A percentile compares a stretch with the other conserved stretches of the same genome.
These are phyloP conservation scores for Chrysotoxum bicinctum DNA, from an alignment of 2,888 invertebrate species.

Conservation along the genomic window DNA sequence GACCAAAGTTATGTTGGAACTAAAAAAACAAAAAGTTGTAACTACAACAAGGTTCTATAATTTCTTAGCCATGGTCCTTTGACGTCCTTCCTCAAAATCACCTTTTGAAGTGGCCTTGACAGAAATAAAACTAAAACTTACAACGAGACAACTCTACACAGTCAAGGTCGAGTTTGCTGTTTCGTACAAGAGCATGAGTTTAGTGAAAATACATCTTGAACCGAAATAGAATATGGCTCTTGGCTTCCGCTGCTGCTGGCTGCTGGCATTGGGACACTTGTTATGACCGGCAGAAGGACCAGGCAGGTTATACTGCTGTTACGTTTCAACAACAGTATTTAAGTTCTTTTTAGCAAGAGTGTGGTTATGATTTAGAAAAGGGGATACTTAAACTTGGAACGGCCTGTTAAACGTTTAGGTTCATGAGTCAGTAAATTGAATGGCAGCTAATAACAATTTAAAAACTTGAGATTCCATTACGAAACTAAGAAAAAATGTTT, in stretches of 20 bases:
- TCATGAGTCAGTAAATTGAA: too few species aligned
- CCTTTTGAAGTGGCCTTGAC: conserved; percentile 10
- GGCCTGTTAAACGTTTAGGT: too few species aligned
- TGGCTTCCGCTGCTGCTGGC: not conserved
- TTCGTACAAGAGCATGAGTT: conserved; percentile 7
- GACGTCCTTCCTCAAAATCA: not conserved
- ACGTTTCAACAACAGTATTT: not conserved
- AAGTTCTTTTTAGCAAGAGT: too few species aligned
- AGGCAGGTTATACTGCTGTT: not conserved
- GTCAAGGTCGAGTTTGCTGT: conserved; percentile 54
- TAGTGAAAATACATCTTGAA: conserved; percentile 16
- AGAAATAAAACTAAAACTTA: not conserved
- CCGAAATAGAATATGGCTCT: not conserved
- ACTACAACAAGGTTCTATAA: not conserved
- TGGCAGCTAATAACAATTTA: too few species aligned
- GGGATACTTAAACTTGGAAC: too few species aligned
- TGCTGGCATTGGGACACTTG: not conserved
- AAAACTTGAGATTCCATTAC: too few species aligned
- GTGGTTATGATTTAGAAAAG: too few species aligned
- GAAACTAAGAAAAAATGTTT: too few species aligned
- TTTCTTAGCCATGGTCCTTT: conserved; percentile 13
- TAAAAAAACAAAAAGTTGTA: not conserved
- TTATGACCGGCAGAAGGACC: not conserved
- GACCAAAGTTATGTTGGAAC: not conserved
- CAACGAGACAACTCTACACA: conserved; percentile 20